A percentile compares a stretch with the other conserved stretches of the same genome.
These are phyloP conservation scores for Carassius auratus DNA, from an alignment of 2,113 vertebrate genomes.

Conservation along the genomic window DNA sequence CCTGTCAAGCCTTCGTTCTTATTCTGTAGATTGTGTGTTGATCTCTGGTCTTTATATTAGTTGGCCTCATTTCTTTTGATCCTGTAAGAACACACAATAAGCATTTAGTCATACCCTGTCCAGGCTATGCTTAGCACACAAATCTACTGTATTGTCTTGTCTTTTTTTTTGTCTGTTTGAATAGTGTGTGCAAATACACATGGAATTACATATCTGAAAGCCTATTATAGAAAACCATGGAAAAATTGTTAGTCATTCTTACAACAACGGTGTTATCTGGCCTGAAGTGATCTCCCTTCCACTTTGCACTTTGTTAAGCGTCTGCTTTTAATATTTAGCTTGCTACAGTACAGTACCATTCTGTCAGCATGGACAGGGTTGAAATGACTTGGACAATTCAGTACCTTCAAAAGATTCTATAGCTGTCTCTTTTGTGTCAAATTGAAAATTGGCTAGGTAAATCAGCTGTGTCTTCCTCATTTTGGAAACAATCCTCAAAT, in stretches of 20 bases:
- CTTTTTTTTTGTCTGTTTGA: no score
- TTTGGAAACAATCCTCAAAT: slow-evolving; percentile 30
- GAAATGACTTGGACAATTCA: no score
- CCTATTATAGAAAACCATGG: background rate
- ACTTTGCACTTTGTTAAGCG: background rate
- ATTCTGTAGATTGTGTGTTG: background rate
- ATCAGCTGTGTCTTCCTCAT: background rate
- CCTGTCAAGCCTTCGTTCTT: background rate
- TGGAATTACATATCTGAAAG: background rate
- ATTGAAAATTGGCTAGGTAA: background rate
- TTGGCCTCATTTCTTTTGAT: slow-evolving; percentile 17
- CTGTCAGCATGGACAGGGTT: background rate
- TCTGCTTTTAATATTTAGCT: background rate
- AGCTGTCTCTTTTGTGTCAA: background rate
- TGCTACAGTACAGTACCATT: background rate
- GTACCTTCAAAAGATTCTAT: background rate
- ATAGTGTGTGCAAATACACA: background rate
- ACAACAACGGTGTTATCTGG: background rate
- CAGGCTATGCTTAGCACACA: background rate
- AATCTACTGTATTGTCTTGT: background rate
- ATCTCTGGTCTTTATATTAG: slow-evolving; percentile 11
- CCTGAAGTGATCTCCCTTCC: background rate
- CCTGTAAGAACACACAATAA: slow-evolving; percentile 19
- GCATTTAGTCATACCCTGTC: background rate
- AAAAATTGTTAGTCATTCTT: background rate